These are phyloP conservation scores for Rhinophrynus dorsalis DNA, from an alignment of 2,797 vertebrate genomes.

Conservation along the genomic window DNA sequence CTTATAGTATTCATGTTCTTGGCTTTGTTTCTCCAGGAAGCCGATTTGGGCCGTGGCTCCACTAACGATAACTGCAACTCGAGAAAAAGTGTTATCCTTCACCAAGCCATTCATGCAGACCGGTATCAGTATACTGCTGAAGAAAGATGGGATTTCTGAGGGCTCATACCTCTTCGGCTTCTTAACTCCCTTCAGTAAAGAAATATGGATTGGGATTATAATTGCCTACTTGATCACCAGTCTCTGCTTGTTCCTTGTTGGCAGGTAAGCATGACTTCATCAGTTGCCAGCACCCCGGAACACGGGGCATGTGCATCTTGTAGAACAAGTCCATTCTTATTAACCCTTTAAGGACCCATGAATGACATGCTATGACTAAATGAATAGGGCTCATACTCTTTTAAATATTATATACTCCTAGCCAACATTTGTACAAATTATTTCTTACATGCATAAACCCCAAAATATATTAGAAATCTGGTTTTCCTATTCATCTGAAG, in stretches of 20 bases:
- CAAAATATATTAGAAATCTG: no score
- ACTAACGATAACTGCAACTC: conserved; percentile 78
- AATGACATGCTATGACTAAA: no score
- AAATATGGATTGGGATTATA: conserved; percentile 82
- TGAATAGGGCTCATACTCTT: no score
- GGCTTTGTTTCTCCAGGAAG: conserved; percentile 68
- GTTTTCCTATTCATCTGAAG: no score
- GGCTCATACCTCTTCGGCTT: conserved; percentile 76
- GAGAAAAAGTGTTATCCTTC: conserved; percentile 81
- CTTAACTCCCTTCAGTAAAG: conserved; percentile 78
- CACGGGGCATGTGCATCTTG: no score
- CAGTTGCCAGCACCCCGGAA: not conserved
- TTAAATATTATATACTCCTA: no score
- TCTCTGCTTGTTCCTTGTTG: conserved; percentile 77
- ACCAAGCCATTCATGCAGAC: conserved; percentile 89
- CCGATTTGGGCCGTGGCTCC: conserved; percentile 84
- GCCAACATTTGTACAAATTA: no score
- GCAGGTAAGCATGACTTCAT: conserved; percentile 68
- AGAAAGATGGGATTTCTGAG: conserved; percentile 70
- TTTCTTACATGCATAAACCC: no score
- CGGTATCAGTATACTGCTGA: conserved; percentile 82
- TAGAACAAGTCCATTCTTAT: no score
- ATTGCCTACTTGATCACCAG: conserved; percentile 79
- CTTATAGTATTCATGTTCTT: not conserved
- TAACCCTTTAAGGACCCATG: no score